Evolutionary conservation across 1,140 invertebrate species (phyloP), one percentile per base, ranked within the genome.

Genomic region (Drosophila erecta): DNA sequence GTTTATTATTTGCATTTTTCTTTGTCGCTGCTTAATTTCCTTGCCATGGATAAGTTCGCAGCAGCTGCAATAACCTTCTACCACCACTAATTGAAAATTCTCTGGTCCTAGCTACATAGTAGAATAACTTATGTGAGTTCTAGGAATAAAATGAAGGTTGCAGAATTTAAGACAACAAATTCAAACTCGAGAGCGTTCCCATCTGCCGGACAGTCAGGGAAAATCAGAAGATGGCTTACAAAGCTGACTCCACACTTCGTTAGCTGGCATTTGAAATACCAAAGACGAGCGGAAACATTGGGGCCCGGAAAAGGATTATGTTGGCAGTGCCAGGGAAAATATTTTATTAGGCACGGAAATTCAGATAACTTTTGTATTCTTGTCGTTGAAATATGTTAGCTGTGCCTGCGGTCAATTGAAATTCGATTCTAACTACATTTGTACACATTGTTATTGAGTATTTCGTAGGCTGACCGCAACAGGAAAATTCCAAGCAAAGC

Each of bases 11-110:
- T 50, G 14, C 15, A 7, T 24, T 50, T 53, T 35, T 27, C 66
- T 54, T 64, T 50, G 49, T 51, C 20, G n/a, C 15, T 44, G 30
- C 30, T 14, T 64, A 74, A 74, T 74, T 64, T 56, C 14, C 58
- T 14, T 12, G 38, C 24, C 51, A 33, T 40, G 38, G 58, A 20
- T 14, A n/a, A 22, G 14, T 27, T 24, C 17, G 17, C 17, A 24
- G 50, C 58, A 74, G 50, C 58, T 74, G 70, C 14, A 74, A 74
- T 40, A 74, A 56, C 71, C 53, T 22, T 17, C 17, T 20, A 33
- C 30, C 69, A 72, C 17, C 33, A 49, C 17, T 70, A 71, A 71
- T 57, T 57, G 20, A 41, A 49, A 70, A 57, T 71, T 57, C 27
- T 8, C 43, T 11, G 51, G 41, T 5, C 12, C 20, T 35, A 44